Base-by-base conservation (phyloP, 2,888 invertebrate species). In the Thalpophila matura region DNA sequence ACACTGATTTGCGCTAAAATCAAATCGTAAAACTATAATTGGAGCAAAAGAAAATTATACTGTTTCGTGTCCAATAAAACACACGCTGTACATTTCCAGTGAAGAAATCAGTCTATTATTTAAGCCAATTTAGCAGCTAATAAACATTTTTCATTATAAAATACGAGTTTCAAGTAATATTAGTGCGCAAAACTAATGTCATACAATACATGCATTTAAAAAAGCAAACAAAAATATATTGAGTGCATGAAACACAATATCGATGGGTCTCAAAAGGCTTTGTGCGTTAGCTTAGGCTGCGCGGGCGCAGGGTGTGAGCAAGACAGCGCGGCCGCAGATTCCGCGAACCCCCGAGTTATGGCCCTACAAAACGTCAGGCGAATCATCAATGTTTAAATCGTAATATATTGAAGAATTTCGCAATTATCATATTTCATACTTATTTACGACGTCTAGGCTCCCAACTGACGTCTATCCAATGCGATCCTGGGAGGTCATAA, bases 341-440 rank as follows among this genome's bases (percentile, higher is more conserved):
- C 94, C 87, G 69, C 89, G 94, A 94, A 94, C 88, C 67, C 58
- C 80, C 80, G 77, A 90, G 92, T 95, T 95, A 95, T 91, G 87
- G 89, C 87, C 91, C 89, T 85, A 94, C 94, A 94, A 94, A 94
- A 92, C 93, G 92, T 92, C 94, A 89, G 86, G 80, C 86, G 91
- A 90, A 93, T 94, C 94, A 91, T 94, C 94, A 94, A 94, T 94
- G 93, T 90, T 93, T 89, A 92, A 94, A 94, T 93, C 92, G 93
- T 93, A 93, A 94, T 94, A 94, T 94, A 94, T 94, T 93, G 91
- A 91, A 94, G 94, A 94, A 94, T 94, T 94, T 94, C 85, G 94
- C 94, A 95, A 95, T 95, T 94, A 95, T 94, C 94, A 95, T 95
- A 95, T 93, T 94, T 95, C 94, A 94, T 92, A 91, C 88, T 88